Evolutionary conservation across 2,797 vertebrate genomes (phyloP), one percentile per base, ranked within the genome.

Genomic region (Bradypus variegatus): DNA sequence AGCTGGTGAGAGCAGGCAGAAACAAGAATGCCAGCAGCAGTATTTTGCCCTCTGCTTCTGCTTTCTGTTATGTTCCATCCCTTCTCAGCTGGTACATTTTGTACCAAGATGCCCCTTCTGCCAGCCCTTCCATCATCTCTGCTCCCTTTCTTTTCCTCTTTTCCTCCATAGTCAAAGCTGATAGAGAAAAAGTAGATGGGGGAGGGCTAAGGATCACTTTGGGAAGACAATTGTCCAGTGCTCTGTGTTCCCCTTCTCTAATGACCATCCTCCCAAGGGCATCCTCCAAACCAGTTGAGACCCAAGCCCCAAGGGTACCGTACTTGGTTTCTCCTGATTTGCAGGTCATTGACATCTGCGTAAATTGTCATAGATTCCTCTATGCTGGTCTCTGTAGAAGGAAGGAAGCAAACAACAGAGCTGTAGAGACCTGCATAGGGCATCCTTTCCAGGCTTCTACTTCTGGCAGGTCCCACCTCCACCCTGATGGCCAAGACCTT

Each of bases 401-500:
- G 65, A 91, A 45, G 31, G 29, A 91, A 89, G 88, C n/a, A 90
- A 88, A 86, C 41, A 83, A 31, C 15, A 75, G 36, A 88, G 41
- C 33, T 93, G 60, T 38, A 64, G 89, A 69, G 73, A 48, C 10
- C 19, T 70, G 41, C n/a, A 29, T 50, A 70, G 25, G 25, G 5
- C 8, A 23, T 45, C 36, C 48, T 50, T 14, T 4, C 16, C 72
- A 58, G 55, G 14, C 8, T 80, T 60, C 67, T 9, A 55, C 62
- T 53, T 77, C 55, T n/a, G 18, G 25, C 29, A 67, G 36, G 23
- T 21, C 18, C 21, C 23, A 25, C 45, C 58, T 55, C 55, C 55
- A 27, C 15, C 36, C 25, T 41, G 29, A 16, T 12, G 55, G 33
- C 67, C 48, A 33, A 81, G 65, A 64, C 55, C 58, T 55, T 77